Percentiles rank a stretch among this genome's conserved stretches.
Evolutionary conservation across 92 coral and sea anemone genomes (phyloP).

Genomic region (Epizoanthus stellaris): DNA sequence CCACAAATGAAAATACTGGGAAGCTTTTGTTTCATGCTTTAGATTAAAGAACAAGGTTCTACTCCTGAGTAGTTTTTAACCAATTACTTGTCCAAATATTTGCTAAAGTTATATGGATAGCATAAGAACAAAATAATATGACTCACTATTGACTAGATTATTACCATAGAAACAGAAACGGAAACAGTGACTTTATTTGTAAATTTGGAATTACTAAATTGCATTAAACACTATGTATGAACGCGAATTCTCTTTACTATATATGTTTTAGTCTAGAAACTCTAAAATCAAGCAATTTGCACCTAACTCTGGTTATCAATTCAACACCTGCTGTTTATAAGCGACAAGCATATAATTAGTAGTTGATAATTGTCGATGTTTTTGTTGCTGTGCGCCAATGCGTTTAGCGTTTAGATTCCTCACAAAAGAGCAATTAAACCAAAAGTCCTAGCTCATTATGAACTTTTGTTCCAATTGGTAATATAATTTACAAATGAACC

Average conservation of each 20-base stretch:
- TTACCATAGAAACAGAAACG: background rate
- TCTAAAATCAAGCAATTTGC: background rate
- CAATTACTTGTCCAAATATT: too few relatives aligned
- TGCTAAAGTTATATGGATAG: too few relatives aligned
- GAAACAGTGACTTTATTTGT: background rate
- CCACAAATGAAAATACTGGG: too few relatives aligned
- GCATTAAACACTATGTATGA: too few relatives aligned
- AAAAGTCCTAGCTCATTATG: constrained; percentile 1
- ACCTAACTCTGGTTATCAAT: too few relatives aligned
- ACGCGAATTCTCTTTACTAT: too few relatives aligned
- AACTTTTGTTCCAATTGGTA: background rate
- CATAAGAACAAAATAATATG: background rate
- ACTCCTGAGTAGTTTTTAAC: too few relatives aligned
- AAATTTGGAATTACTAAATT: background rate
- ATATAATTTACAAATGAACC: constrained; percentile 1
- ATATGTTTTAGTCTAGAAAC: background rate
- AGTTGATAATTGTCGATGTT: background rate
- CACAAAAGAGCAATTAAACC: constrained; percentile 12
- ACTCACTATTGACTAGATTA: background rate
- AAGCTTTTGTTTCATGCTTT: too few relatives aligned
- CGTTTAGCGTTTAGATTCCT: background rate
- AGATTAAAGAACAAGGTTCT: too few relatives aligned
- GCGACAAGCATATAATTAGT: background rate
- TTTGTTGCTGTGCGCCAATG: constrained; percentile 1
- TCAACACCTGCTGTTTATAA: background rate